Percentiles rank a stretch among this genome's conserved stretches.
Conservation (phyloP, 64 coral and sea anemone genomes). For the Montipora efflorescens region DNA sequence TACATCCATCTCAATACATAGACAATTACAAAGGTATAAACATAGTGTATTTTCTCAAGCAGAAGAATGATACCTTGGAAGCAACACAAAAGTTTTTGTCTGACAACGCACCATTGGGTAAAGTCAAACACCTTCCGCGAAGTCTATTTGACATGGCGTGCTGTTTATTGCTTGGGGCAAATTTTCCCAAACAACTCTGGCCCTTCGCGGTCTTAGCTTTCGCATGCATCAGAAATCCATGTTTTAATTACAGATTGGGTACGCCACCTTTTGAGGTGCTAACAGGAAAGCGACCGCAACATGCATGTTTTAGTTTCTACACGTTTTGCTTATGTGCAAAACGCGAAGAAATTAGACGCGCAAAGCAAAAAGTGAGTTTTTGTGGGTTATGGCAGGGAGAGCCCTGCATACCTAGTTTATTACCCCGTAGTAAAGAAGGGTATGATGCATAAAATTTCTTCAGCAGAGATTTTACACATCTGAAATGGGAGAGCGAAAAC, state of each 20-base stretch:
- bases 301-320: no score
- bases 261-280: no score
- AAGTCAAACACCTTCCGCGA: constrained; percentile 20
- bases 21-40: constrained; percentile 4
- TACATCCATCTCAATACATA: no score
- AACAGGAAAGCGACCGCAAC: no score
- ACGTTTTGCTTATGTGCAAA: constrained; percentile 40
- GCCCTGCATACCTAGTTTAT: constrained; percentile 74
- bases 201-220: no score
- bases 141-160: constrained; percentile 30
- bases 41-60: constrained; percentile 36
- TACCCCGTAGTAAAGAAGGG: constrained; percentile 55
- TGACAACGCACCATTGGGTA: constrained; percentile 17
- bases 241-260: no score
- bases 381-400: constrained; percentile 63
- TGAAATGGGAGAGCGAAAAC: neutral
- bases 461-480: neutral
- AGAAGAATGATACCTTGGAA: neutral
- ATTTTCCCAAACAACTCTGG: no score
- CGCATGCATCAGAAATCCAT: no score
- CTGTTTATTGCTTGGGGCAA: neutral
- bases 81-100: neutral
- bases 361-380: constrained; percentile 25
- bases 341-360: constrained; percentile 32
- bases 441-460: constrained; percentile 67